Conservation (phyloP, 2,888 invertebrate genomes). For the Rhodophaea formosa region DNA sequence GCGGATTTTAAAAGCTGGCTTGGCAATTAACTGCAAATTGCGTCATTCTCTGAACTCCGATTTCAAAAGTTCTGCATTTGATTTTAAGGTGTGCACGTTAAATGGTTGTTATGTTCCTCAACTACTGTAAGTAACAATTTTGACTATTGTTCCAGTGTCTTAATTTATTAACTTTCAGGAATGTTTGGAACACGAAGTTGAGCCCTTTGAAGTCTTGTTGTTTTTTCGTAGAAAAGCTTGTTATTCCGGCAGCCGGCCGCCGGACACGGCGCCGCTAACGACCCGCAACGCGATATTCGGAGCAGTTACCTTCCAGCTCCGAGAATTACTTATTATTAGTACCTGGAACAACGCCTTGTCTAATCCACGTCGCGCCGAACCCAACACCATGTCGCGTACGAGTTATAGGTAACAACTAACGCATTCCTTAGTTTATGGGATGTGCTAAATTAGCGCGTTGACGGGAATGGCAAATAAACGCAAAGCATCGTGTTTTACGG, state of each 20-base stretch:
- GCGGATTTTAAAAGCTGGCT: neutral
- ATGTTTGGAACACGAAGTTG: too few species aligned
- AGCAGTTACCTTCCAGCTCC: conserved; percentile 27
- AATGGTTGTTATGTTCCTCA: too few species aligned
- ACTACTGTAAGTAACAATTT: too few species aligned
- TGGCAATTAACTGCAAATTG: neutral
- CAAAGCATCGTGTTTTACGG: conserved; percentile 7
- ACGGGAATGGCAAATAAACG: conserved; percentile 8
- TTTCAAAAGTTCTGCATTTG: neutral
- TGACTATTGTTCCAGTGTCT: too few species aligned
- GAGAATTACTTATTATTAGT: conserved; percentile 48
- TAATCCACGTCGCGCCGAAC: conserved; percentile 32
- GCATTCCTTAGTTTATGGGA: conserved; percentile 16
- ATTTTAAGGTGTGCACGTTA: too few species aligned
- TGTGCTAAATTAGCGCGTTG: conserved; percentile 15
- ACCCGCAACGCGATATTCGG: conserved; percentile 43
- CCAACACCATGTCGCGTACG: neutral
- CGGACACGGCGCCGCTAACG: conserved; percentile 37
- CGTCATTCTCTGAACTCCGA: neutral
- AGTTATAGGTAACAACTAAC: conserved; percentile 5
- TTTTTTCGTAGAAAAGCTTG: too few species aligned
- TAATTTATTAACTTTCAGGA: too few species aligned
- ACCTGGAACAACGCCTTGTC: conserved; percentile 41
- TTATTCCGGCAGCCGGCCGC: neutral
- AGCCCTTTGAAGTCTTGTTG: too few species aligned